Evolutionary conservation across 2,888 invertebrate species (phyloP).

Genomic region (Ptychoptera contaminata): DNA sequence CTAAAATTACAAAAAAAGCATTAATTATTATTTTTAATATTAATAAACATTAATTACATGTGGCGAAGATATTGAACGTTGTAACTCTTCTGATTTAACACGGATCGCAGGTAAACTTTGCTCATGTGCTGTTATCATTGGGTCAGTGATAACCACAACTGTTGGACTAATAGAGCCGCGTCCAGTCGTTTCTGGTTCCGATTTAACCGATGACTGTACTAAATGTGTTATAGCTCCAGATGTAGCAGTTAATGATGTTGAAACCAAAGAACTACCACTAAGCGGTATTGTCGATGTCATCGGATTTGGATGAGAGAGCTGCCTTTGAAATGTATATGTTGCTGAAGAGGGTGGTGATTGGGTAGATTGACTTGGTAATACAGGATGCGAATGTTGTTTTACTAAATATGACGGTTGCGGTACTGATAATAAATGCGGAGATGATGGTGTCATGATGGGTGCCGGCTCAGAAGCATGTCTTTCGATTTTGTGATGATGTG

Average conservation of each 20-base stretch:
- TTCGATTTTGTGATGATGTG: constrained; percentile 31
- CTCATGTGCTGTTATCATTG: constrained; percentile 23
- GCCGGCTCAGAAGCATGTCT: constrained; percentile 43
- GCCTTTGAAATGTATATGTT: constrained; percentile 30
- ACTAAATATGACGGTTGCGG: constrained; percentile 39
- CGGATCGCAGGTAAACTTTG: constrained; percentile 26
- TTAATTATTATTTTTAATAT: constrained; percentile 4
- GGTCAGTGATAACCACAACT: constrained; percentile 23
- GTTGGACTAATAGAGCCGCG: constrained; percentile 25
- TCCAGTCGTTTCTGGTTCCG: constrained; percentile 8
- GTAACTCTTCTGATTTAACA: constrained; percentile 41
- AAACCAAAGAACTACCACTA: constrained; percentile 14
- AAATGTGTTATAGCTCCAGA: constrained; percentile 7
- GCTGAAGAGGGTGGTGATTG: constrained; percentile 16
- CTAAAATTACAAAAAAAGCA: constrained; percentile 10
- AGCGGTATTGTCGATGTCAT: constrained; percentile 9
- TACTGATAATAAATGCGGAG: constrained; percentile 39
- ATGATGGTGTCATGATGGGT: constrained; percentile 29
- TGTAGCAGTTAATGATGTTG: constrained; percentile 2
- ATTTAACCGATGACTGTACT: constrained; percentile 7
- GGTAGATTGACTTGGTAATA: constrained; percentile 41
- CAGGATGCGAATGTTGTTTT: constrained; percentile 51
- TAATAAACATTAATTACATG: constrained; percentile 32
- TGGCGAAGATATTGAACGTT: constrained; percentile 43
- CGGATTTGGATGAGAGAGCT: constrained; percentile 34